Evolutionary conservation across 2,888 invertebrate species (phyloP), one percentile per base, ranked within the genome.

Genomic region (Torymus auratus): DNA sequence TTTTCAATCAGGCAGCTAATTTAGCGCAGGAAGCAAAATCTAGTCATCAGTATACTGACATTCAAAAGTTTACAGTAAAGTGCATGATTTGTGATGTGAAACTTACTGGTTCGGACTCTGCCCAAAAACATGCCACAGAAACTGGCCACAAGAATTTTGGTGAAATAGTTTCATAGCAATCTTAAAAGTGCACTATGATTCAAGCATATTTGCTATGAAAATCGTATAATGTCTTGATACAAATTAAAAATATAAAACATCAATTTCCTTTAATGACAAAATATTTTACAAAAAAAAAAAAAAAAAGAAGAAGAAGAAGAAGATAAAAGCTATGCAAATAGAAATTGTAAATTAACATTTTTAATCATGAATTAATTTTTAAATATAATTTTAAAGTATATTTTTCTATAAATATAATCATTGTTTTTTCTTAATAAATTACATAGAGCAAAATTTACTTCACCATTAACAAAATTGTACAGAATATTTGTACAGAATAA

Each of bases 11-110:
- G 91, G 98, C 98, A 0, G 94, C 96, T 85, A 96, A 96, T 86
- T 89, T 99, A 69, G 98, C 97, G 0, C 93, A 93, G 75, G 98
- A 98, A 91, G 97, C 97, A 0, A 96, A 97, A 89, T 95, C 96
- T 0, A 96, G 96, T 83, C 93, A 96, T 82, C 98, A 98, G 91
- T 98, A 94, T 90, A 98, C 98, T 0, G 97, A 98, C 91, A 94
- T 97, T 5, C 94, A 96, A 88, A 96, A 96, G 87, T 98, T 98
- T 87, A 95, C 95, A 0, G 91, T 98, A 14, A 95, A 95, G 84
- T 98, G 98, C 90, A 92, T 95, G 88, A 93, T 94, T n/a, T 98
- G 98, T 88, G 93, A 96, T 85, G 92, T 93, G 52, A 92, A 94
- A 85, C 91, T 98, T 0, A 94, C 93, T 60, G 98, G 98, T 0